Percentiles rank a stretch among this genome's conserved stretches.
Conservation (phyloP, 1,140 invertebrate species). For the Pristionchus pacificus region DNA sequence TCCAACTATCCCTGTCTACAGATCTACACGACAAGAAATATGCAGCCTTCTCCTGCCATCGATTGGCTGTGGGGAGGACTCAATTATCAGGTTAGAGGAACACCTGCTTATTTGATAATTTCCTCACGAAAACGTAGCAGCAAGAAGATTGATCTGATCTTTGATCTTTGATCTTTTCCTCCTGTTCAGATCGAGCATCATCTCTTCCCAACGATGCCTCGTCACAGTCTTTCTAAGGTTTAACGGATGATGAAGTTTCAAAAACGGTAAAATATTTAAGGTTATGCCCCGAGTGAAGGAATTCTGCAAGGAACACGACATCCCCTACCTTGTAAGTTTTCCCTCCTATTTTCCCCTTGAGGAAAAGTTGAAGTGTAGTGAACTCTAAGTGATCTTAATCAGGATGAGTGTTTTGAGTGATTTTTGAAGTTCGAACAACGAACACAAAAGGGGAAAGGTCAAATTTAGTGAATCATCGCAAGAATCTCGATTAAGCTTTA, state of each 20-base stretch:
- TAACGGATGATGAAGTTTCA: no score
- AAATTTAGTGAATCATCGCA: no score
- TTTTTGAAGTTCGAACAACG: no score
- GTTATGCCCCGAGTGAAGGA: conserved; percentile 56
- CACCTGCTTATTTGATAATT: neutral
- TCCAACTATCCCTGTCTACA: conserved; percentile 55
- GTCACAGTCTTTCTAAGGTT: conserved; percentile 50
- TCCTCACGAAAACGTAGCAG: no score
- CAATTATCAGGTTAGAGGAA: conserved; percentile 48
- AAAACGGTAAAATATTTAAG: conserved; percentile 32
- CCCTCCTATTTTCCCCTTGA: neutral
- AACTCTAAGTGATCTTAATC: no score
- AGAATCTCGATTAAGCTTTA: conserved; percentile 12
- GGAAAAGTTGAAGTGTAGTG: no score
- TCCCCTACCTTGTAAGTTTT: conserved; percentile 47
- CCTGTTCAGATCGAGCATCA: conserved; percentile 56
- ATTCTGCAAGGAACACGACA: conserved; percentile 50
- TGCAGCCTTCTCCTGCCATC: conserved; percentile 51
- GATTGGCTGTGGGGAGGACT: conserved; percentile 59
- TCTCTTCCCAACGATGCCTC: conserved; percentile 57
- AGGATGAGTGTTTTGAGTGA: no score
- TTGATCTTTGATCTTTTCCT: neutral
- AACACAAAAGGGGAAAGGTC: no score
- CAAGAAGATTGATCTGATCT: no score
- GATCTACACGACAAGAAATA: conserved; percentile 57